phyloP scores from a whole-genome alignment of 2,797 vertebrate species.

The Hyperoplus immaculatus region DNA sequence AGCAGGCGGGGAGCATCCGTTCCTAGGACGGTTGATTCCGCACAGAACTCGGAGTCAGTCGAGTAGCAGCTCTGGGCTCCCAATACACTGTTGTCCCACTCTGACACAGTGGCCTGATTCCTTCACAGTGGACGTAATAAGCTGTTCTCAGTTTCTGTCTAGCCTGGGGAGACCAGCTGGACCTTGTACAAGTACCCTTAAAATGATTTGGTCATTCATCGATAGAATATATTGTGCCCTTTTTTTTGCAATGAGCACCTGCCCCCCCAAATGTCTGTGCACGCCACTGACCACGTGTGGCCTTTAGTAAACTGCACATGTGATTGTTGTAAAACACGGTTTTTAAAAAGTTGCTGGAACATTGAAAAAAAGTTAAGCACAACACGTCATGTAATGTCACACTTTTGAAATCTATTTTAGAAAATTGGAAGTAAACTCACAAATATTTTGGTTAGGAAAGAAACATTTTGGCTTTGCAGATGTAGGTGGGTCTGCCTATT shows the following conservation, averaged over 20 bases:
- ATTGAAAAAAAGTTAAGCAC: neutral
- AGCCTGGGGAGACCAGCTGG: neutral
- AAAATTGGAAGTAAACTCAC: neutral
- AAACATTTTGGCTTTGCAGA: neutral
- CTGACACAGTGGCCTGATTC: conserved; percentile 11
- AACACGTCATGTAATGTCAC: conserved; percentile 3
- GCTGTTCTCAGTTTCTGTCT: conserved; percentile 6
- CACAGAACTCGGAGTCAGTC: no score
- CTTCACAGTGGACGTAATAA: conserved; percentile 1
- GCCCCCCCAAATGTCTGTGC: no score
- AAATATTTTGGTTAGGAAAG: neutral
- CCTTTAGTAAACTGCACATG: no score
- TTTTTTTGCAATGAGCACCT: no score
- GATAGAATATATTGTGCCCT: no score
- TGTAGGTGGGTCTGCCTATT: conserved; percentile 14
- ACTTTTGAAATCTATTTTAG: neutral
- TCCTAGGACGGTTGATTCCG: no score
- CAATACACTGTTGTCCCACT: conserved; percentile 1
- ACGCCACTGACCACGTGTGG: no score
- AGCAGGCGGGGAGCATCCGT: no score
- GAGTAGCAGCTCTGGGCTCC: conserved; percentile 1
- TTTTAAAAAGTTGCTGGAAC: neutral
- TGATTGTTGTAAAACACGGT: no score
- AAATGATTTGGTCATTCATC: no score
- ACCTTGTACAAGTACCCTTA: no score